Conservation (phyloP, 1,140 invertebrate genomes). For the Eciton burchellii region DNA sequence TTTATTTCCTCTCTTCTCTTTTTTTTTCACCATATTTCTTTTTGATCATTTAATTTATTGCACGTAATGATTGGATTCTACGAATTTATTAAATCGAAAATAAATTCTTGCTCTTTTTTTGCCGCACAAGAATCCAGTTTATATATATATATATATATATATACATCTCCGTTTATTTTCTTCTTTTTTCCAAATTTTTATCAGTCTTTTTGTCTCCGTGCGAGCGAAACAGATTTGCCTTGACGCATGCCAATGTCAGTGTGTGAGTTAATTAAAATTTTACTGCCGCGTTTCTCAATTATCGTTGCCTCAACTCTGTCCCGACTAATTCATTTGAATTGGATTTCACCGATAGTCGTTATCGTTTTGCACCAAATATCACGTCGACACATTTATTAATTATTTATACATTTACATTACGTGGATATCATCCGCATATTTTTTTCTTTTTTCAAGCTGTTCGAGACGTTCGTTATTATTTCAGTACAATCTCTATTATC, state of each 20-base stretch:
- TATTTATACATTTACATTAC: not conserved
- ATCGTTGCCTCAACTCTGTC: not conserved
- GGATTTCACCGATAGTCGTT: slow-evolving; percentile 1
- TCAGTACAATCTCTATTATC: slow-evolving; percentile 13
- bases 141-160: not conserved
- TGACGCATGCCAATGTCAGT: not conserved
- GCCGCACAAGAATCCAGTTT: not conserved
- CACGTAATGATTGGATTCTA: slow-evolving; percentile 2
- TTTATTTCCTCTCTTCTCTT: too few species aligned
- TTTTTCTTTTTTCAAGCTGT: slow-evolving; percentile 15
- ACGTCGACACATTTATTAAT: not conserved
- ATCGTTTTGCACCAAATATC: not conserved
- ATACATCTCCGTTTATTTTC: not conserved
- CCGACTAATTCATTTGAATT: slow-evolving; percentile 8
- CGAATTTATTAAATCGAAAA: slow-evolving; percentile 1
- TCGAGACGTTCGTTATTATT: slow-evolving; percentile 23
- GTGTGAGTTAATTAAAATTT: slow-evolving; percentile 36
- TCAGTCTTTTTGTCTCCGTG: not conserved
- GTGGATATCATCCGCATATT: not conserved
- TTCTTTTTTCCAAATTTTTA: not conserved
- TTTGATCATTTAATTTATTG: slow-evolving; percentile 10
- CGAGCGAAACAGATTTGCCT: not conserved
- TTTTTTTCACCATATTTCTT: too few species aligned
- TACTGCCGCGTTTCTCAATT: slow-evolving; percentile 6
- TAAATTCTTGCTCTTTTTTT: slow-evolving; percentile 4